Evolutionary conservation across 2,888 invertebrate species (phyloP).

Genomic region (Morpho helenor): DNA sequence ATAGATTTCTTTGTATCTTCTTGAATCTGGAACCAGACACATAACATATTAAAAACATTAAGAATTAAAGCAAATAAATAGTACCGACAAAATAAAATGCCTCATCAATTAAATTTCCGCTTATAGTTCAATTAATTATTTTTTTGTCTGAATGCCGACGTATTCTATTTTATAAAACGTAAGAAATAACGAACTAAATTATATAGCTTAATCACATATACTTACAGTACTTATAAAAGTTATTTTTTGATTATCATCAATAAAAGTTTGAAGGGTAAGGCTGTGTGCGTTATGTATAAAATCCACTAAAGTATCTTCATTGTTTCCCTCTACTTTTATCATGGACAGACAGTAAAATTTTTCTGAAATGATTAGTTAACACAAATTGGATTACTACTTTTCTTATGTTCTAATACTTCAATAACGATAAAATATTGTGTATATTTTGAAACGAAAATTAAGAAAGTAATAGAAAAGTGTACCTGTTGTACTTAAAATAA

Average conservation of each 20-base stretch:
- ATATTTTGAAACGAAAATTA: too few relatives aligned
- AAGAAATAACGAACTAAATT: too few relatives aligned
- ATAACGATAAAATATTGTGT: too few relatives aligned
- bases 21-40: constrained; percentile 47
- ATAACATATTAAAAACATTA: not conserved
- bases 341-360: constrained; percentile 45
- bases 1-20: constrained; percentile 50
- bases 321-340: constrained; percentile 40
- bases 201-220: constrained; percentile 16
- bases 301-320: constrained; percentile 52
- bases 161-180: too few relatives aligned
- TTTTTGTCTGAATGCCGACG: too few relatives aligned
- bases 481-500: constrained; percentile 30
- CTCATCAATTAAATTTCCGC: too few relatives aligned
- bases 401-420: too few relatives aligned
- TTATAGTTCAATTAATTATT: too few relatives aligned
- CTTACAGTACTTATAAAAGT: constrained; percentile 41
- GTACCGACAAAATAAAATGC: too few relatives aligned
- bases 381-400: not conserved
- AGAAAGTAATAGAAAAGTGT: not conserved
- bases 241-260: constrained; percentile 38
- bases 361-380: constrained; percentile 43
- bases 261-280: constrained; percentile 48
- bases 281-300: constrained; percentile 62
- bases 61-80: too few relatives aligned